Evolutionary conservation across 2,888 invertebrate species (phyloP).

Genomic region (Steinernema hermaphroditum): DNA sequence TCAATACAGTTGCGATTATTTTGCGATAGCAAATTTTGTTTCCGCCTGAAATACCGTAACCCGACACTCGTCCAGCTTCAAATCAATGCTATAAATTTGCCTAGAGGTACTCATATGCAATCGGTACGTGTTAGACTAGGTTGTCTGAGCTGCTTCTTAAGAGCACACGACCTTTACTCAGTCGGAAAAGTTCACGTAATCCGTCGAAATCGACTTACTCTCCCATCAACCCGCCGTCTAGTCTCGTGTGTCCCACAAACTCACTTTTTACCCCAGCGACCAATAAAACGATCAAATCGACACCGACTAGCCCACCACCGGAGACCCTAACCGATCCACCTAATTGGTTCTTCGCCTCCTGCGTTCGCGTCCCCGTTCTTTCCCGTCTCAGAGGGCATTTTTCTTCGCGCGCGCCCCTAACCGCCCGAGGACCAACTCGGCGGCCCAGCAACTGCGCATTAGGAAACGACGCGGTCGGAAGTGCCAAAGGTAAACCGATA

Average conservation of each 20-base stretch:
- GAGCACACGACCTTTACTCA: no score
- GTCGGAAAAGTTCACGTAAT: no score
- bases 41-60: no score
- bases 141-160: no score
- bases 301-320: not conserved
- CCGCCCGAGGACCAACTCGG: constrained; percentile 16
- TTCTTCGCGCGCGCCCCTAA: constrained; percentile 22
- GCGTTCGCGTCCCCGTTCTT: not conserved
- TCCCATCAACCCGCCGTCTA: no score
- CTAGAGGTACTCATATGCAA: no score
- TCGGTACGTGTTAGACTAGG: no score
- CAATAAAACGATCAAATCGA: constrained; percentile 29
- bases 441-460: constrained; percentile 29
- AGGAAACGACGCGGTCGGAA: constrained; percentile 28
- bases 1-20: no score
- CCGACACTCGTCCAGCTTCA: no score
- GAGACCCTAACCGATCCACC: constrained; percentile 7
- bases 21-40: no score
- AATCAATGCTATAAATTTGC: no score
- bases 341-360: constrained; percentile 23
- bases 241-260: not conserved
- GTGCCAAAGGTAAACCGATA: constrained; percentile 31
- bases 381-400: constrained; percentile 26
- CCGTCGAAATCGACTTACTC: no score
- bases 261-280: constrained; percentile 25